These are phyloP conservation scores for Drosophila ezoana DNA, from an alignment of 2,888 invertebrate species.

Conservation along the genomic window DNA sequence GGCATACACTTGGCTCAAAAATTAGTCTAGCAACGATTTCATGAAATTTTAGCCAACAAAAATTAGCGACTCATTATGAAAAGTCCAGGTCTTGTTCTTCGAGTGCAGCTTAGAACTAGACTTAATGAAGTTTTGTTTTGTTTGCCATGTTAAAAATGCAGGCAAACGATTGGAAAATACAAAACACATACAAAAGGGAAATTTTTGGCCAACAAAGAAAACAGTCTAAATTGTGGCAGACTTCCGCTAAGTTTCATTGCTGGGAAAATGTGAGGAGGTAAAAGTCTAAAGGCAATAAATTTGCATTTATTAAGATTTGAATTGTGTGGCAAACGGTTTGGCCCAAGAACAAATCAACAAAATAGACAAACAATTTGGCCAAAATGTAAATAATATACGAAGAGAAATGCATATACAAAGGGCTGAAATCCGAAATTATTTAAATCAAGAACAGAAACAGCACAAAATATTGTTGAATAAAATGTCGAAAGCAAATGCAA, in stretches of 20 bases:
- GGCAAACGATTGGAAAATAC: conserved; percentile 18
- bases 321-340: conserved; percentile 46
- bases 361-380: conserved; percentile 42
- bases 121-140: conserved; percentile 17
- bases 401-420: conserved; percentile 36
- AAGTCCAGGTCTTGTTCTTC: conserved; percentile 1
- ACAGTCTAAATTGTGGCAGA: conserved; percentile 7
- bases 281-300: conserved; percentile 58
- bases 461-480: conserved; percentile 67
- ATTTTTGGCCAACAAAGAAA: neutral
- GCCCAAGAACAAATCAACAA: conserved; percentile 33
- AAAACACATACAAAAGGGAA: neutral
- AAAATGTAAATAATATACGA: conserved; percentile 55
- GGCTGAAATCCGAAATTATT: conserved; percentile 61
- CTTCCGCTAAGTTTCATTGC: conserved; percentile 40
- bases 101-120: conserved; percentile 14
- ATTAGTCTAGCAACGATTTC: conserved; percentile 46
- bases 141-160: conserved; percentile 21
- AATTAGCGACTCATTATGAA: conserved; percentile 55
- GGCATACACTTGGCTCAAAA: conserved; percentile 25
- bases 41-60: conserved; percentile 32
- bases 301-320: conserved; percentile 70
- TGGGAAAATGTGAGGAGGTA: conserved; percentile 11
- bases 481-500: conserved; percentile 72
- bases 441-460: conserved; percentile 65